A percentile compares a stretch with the other conserved stretches of the same genome.
These are phyloP conservation scores for Chloroclystis v-ata DNA, from an alignment of 2,888 invertebrate species.

Conservation along the genomic window DNA sequence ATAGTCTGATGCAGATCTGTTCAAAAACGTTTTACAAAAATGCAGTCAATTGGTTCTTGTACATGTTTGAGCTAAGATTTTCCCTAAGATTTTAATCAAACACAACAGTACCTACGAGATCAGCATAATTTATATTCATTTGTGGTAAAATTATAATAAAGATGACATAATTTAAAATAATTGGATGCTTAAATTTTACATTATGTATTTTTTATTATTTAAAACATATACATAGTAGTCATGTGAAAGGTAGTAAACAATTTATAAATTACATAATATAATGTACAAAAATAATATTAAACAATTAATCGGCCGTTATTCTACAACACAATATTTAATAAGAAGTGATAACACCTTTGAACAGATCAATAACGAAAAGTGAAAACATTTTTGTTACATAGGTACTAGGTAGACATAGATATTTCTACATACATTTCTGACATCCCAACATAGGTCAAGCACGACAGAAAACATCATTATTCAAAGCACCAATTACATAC, in stretches of 20 bases:
- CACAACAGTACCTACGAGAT: too few relatives aligned
- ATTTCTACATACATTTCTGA: constrained; percentile 34
- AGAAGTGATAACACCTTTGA: too few relatives aligned
- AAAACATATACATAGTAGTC: too few relatives aligned
- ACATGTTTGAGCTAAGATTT: too few relatives aligned
- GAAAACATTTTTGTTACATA: too few relatives aligned
- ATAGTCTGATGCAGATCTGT: constrained; percentile 9
- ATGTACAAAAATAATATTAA: too few relatives aligned
- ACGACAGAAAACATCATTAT: constrained; percentile 13
- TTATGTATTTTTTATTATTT: not conserved
- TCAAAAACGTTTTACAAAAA: constrained; percentile 8
- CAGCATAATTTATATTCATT: too few relatives aligned
- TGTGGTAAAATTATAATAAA: not conserved
- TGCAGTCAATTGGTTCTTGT: not conserved
- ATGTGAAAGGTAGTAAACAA: not conserved
- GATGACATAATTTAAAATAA: not conserved
- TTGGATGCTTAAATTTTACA: not conserved
- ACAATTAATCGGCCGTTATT: too few relatives aligned
- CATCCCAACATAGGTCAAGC: constrained; percentile 24
- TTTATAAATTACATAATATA: not conserved
- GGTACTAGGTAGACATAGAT: too few relatives aligned
- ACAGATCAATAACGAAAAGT: too few relatives aligned
- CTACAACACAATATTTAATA: too few relatives aligned
- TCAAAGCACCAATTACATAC: not conserved
- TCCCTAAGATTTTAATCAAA: not conserved